Evolutionary conservation across 2,113 vertebrate genomes (phyloP).

Genomic region (Pterocles gutturalis): DNA sequence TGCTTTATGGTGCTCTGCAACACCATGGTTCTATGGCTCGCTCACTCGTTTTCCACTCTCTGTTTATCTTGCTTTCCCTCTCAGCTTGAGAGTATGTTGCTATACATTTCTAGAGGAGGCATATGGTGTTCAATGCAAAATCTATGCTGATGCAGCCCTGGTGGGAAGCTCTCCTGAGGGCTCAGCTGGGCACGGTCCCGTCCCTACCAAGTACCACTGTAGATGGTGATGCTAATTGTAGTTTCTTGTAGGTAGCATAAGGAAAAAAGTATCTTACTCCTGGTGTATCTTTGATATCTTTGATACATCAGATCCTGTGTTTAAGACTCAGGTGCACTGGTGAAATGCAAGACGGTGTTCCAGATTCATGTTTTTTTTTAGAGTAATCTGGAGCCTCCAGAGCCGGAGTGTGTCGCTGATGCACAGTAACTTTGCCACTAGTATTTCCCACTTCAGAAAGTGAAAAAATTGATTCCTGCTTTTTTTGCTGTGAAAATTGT

Average conservation of each 20-base stretch:
- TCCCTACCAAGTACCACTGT: background rate
- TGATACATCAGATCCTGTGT: background rate
- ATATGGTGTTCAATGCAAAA: background rate
- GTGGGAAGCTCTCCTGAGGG: background rate
- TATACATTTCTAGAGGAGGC: background rate
- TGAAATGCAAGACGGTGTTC: background rate
- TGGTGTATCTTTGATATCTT: background rate
- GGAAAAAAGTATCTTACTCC: background rate
- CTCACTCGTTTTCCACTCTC: background rate
- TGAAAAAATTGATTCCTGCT: background rate
- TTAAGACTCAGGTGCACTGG: background rate
- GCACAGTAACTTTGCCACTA: background rate
- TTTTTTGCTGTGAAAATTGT: background rate
- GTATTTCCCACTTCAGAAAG: background rate
- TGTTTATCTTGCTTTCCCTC: background rate
- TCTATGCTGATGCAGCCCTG: fast-evolving
- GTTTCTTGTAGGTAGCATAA: background rate
- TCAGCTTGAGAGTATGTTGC: background rate
- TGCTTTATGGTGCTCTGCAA: background rate
- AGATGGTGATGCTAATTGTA: background rate
- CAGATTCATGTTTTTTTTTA: background rate
- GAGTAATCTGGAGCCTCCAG: background rate
- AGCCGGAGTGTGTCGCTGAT: background rate
- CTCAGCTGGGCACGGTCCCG: background rate
- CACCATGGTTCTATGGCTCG: fast-evolving